Percentiles rank a stretch among this genome's conserved stretches.
phyloP scores from a whole-genome alignment of 2,888 invertebrate species.

The Trichogramma dendrolimi region DNA sequence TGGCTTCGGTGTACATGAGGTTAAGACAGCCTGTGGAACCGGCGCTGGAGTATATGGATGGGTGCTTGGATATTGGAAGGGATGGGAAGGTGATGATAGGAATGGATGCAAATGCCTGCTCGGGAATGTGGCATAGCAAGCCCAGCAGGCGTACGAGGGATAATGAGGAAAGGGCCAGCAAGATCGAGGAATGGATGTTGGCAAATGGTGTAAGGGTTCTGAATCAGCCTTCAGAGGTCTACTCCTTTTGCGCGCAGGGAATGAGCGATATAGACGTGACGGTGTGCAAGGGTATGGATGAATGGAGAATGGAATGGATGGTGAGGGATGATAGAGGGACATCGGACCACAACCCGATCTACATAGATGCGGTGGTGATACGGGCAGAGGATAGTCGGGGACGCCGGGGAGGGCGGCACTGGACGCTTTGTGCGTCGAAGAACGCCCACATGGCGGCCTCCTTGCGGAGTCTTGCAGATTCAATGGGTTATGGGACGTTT shows the following conservation, averaged over 20 bases:
- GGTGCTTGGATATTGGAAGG: neutral
- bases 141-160: no score
- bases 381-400: no score
- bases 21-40: constrained; percentile 6
- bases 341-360: no score
- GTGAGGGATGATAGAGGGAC: neutral
- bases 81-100: constrained; percentile 20
- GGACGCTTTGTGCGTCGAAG: no score
- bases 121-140: constrained; percentile 26
- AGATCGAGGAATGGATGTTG: no score
- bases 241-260: constrained; percentile 18
- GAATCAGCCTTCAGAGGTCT: constrained; percentile 15
- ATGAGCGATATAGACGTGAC: constrained; percentile 5
- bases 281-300: neutral
- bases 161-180: no score
- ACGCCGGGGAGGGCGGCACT: neutral
- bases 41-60: constrained; percentile 15
- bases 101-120: constrained; percentile 30
- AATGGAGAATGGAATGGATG: no score
- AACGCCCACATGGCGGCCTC: no score
- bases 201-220: constrained; percentile 19
- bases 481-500: neutral
- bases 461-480: no score
- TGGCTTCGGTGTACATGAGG: constrained; percentile 24
- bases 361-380: no score